phyloP scores from a whole-genome alignment of 2,797 vertebrate species.

The Lepilemur septentrionalis region DNA sequence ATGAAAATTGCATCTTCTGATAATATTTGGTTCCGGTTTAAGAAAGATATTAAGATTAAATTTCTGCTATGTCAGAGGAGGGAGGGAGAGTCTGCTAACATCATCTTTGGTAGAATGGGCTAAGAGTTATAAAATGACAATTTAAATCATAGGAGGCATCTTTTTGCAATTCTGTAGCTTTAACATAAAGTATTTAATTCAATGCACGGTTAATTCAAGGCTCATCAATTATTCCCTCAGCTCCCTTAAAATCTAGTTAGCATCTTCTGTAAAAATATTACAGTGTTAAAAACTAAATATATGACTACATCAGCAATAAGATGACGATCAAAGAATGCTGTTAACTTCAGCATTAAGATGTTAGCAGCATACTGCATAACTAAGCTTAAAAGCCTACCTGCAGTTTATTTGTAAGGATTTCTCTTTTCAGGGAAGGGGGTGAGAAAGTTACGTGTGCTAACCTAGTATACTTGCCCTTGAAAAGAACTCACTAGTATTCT shows the following conservation, averaged over 20 bases:
- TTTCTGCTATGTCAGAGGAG: conserved; percentile 22
- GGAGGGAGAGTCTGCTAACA: background rate
- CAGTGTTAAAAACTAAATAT: conserved; percentile 4
- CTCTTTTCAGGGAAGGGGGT: background rate
- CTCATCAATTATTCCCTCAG: background rate
- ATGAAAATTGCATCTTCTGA: conserved; percentile 35
- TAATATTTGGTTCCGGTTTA: conserved; percentile 58
- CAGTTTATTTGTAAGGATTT: conserved; percentile 40
- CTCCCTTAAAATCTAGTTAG: background rate
- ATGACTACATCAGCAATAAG: background rate
- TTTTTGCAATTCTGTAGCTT: conserved; percentile 14
- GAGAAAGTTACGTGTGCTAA: conserved; percentile 8
- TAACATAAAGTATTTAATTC: conserved; percentile 30
- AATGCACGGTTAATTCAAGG: background rate
- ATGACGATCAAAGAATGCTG: conserved; percentile 51
- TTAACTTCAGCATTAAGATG: conserved; percentile 46
- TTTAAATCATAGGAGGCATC: conserved; percentile 29
- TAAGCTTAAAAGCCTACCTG: conserved; percentile 54
- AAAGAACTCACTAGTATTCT: conserved; percentile 8
- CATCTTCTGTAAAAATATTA: background rate
- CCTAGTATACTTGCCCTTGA: background rate
- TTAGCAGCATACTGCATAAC: conserved; percentile 59
- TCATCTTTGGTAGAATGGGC: conserved; percentile 68
- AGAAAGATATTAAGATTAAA: conserved; percentile 47
- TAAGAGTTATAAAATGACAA: conserved; percentile 30